Evolutionary conservation across 2,888 invertebrate species (phyloP), one percentile per base, ranked within the genome.

Genomic region (Phrixothrix hirtus): DNA sequence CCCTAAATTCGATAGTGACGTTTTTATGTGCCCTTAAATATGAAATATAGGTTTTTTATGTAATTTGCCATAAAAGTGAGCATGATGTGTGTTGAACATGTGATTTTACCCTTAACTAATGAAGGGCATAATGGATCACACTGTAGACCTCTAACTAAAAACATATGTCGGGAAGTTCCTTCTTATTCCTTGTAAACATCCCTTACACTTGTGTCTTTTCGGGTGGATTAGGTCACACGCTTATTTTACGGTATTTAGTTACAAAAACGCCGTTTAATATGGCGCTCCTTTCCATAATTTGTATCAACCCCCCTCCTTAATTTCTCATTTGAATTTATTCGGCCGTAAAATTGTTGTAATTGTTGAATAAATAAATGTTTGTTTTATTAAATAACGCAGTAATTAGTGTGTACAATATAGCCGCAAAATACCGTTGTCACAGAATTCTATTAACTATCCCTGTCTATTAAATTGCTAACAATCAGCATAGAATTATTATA

Each of bases 71-170:
- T 58, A 62, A 62, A 61, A 58, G 49, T 57, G 49, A 43, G 52
- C 53, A 57, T 63, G 58, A 54, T 59, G 55, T 60, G 60, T 58
- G 60, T 57, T 54, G 59, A 53, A 55, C 58, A 58, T 58, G 55
- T 58, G 55, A 58, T 52, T 48, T 43, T 43, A 54, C 58, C 58
- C 55, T 55, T 52, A 46, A 46, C 52, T 58, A 58, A 58, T 49
- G 43, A 55, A 58, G 50, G 50, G 41, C 49, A 64, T 67, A 66
- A 67, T 67, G 60, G 63, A 62, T 60, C 60, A 61, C 62, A 61
- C 67, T 67, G 68, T 67, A 62, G 58, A 56, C 44, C 57, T 62
- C 57, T 67, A 68, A 68, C 67, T 69, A 66, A 63, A 59, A 68
- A 65, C 69, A 69, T 59, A 62, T 69, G 68, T 66, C 59, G 55